Conservation (phyloP, 2,888 invertebrate genomes). For the Spialia ferax region DNA sequence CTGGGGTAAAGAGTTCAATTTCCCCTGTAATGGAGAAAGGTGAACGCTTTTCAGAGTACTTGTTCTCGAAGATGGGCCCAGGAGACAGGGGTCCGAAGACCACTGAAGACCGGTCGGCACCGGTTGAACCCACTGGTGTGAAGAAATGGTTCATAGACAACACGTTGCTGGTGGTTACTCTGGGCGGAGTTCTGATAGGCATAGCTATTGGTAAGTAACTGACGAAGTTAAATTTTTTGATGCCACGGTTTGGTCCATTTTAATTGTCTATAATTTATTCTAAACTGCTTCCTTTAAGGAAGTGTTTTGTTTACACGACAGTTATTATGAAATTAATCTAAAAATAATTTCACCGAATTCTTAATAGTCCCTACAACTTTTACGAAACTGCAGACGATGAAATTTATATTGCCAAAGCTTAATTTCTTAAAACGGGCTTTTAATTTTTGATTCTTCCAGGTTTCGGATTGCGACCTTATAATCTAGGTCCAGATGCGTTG, state of each 20-base stretch:
- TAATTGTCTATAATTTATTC: too few relatives aligned
- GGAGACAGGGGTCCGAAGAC: slow-evolving; percentile 87
- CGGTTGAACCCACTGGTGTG: slow-evolving; percentile 88
- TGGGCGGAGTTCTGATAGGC: slow-evolving; percentile 93
- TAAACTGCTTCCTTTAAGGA: neutral
- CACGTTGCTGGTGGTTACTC: slow-evolving; percentile 92
- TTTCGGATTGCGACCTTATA: slow-evolving; percentile 89
- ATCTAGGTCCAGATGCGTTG: slow-evolving; percentile 89
- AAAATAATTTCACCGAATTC: neutral
- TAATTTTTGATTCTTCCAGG: slow-evolving; percentile 77
- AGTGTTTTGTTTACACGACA: neutral
- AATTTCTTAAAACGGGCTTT: neutral
- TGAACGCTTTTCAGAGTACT: slow-evolving; percentile 92
- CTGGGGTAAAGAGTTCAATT: slow-evolving; percentile 58
- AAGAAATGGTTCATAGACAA: slow-evolving; percentile 91
- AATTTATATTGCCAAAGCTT: too few relatives aligned
- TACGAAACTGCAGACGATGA: too few relatives aligned
- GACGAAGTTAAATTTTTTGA: too few relatives aligned
- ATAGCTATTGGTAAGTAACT: slow-evolving; percentile 88
- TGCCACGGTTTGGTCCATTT: too few relatives aligned
- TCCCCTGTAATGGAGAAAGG: slow-evolving; percentile 87
- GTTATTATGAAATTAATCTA: neutral
- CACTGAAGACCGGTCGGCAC: slow-evolving; percentile 88
- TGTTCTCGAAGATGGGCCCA: slow-evolving; percentile 93
- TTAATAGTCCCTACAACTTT: neutral